Evolutionary conservation across 2,113 vertebrate species (phyloP).

Genomic region (Vidua macroura): DNA sequence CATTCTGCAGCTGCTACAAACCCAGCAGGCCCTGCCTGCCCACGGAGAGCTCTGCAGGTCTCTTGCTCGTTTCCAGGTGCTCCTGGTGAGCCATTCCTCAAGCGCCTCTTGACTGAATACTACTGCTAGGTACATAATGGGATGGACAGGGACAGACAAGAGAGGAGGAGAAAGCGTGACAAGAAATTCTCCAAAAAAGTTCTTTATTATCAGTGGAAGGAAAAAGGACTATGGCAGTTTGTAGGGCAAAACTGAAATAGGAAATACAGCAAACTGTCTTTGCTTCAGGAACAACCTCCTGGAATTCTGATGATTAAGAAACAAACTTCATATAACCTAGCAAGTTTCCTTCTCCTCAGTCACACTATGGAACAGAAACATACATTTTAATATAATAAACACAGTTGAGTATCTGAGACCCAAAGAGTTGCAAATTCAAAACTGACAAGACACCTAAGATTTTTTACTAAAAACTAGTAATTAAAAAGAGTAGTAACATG

Average conservation of each 20-base stretch:
- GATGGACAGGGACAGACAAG: neutral
- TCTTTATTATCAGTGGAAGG: neutral
- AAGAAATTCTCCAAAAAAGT: neutral
- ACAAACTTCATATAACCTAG: neutral
- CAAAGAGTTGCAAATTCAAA: neutral
- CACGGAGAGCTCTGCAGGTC: fast-evolving
- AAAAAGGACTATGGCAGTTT: neutral
- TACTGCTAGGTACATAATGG: neutral
- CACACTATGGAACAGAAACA: neutral
- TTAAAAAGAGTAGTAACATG: neutral
- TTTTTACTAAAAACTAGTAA: neutral
- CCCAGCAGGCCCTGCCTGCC: neutral
- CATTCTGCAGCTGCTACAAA: neutral
- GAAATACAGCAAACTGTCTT: neutral
- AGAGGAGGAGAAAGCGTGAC: neutral
- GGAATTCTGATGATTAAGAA: neutral
- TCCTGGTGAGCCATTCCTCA: neutral
- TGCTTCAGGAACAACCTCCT: neutral
- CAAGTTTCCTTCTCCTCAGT: neutral
- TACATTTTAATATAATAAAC: neutral
- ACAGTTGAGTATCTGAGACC: neutral
- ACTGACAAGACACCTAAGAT: neutral
- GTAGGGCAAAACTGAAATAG: neutral
- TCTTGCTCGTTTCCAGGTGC: neutral
- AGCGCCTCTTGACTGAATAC: neutral